A percentile compares a stretch with the other conserved stretches of the same genome.
These are phyloP conservation scores for Hippocampus kuda DNA, from an alignment of 2,797 vertebrate genomes.

Conservation along the genomic window DNA sequence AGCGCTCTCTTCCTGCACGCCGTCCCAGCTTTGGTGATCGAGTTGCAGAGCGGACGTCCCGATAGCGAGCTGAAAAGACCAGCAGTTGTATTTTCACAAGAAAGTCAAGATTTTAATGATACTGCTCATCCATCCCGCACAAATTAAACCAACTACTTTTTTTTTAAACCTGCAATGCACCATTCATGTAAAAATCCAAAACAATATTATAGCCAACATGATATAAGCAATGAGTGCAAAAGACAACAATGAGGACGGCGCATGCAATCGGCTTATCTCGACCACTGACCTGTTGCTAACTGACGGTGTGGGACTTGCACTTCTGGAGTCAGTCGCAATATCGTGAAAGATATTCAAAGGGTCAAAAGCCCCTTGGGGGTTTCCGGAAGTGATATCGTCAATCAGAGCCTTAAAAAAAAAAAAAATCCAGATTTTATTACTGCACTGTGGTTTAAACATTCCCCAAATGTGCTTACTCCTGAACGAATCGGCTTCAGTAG, in stretches of 20 bases:
- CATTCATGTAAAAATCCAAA: no score
- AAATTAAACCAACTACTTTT: no score
- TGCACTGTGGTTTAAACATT: no score
- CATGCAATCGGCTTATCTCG: no score
- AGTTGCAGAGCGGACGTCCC: slow-evolving; percentile 57
- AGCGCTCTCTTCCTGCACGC: slow-evolving; percentile 68
- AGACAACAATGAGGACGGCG: no score
- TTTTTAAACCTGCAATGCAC: no score
- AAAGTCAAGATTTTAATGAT: no score
- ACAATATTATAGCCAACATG: no score
- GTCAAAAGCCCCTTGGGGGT: slow-evolving; percentile 36
- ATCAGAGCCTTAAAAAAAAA: slow-evolving; percentile 30
- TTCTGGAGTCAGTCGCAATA: slow-evolving; percentile 26
- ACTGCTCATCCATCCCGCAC: no score
- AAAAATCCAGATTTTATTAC: no score
- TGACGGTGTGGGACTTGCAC: slow-evolving; percentile 47
- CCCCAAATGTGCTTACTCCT: slow-evolving; percentile 35
- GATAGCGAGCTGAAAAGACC: slow-evolving; percentile 51
- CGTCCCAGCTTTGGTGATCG: slow-evolving; percentile 66
- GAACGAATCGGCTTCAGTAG: slow-evolving; percentile 17
- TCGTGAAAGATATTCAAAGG: slow-evolving; percentile 31
- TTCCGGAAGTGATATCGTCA: slow-evolving; percentile 44
- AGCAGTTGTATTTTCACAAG: neutral
- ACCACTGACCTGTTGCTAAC: slow-evolving; percentile 54
- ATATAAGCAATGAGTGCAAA: no score